Conservation (phyloP, 1,140 invertebrate genomes). For the Caenorhabditis briggsae region DNA sequence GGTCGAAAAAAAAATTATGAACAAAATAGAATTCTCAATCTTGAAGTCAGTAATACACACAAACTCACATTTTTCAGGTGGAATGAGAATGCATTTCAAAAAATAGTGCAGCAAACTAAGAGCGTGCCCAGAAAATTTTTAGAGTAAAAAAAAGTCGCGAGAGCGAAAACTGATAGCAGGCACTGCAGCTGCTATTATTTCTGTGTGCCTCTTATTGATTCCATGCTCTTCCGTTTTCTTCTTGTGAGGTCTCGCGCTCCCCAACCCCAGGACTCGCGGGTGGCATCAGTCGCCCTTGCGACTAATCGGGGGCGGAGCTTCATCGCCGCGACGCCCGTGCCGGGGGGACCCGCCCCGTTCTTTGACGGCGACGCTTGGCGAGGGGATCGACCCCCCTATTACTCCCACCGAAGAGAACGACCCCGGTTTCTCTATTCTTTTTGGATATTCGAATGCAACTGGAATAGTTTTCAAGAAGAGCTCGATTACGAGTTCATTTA, state of each 20-base stretch:
- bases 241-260: conserved; percentile 16
- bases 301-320: conserved; percentile 25
- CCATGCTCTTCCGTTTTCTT: not conserved
- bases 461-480: not conserved
- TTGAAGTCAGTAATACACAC: no score
- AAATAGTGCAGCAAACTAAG: no score
- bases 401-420: not conserved
- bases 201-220: no score
- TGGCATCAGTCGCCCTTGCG: conserved; percentile 44
- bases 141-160: not conserved
- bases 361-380: not conserved
- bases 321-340: conserved; percentile 30
- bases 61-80: no score
- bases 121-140: not conserved
- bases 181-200: not conserved
- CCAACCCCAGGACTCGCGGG: conserved; percentile 11
- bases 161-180: conserved; percentile 17
- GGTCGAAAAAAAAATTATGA: no score
- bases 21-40: no score
- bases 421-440: not conserved
- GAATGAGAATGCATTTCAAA: no score
- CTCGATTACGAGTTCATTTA: not conserved
- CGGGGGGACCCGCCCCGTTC: conserved; percentile 44
- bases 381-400: not conserved
- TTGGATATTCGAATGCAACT: conserved; percentile 16